These are phyloP conservation scores for Megathymus violae DNA, from an alignment of 1,140 invertebrate genomes.

Conservation along the genomic window DNA sequence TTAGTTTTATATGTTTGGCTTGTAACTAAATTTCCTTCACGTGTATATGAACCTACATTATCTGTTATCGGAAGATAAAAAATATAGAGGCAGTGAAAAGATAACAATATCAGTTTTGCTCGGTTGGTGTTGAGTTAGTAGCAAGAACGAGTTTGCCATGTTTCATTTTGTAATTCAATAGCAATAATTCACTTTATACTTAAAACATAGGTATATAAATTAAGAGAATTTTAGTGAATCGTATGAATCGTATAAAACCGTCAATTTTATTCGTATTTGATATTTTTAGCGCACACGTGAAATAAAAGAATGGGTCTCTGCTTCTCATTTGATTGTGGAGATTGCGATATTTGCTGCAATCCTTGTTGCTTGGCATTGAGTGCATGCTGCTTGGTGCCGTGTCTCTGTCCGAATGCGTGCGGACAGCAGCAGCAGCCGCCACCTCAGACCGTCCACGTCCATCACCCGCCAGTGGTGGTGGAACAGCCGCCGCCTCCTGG, in stretches of 20 bases:
- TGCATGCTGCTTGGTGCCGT: conserved; percentile 72
- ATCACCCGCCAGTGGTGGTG: conserved; percentile 63
- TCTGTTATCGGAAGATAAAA: background rate
- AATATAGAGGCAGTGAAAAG: no score
- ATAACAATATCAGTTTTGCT: no score
- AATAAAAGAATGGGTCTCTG: conserved; percentile 71
- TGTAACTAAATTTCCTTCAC: no score
- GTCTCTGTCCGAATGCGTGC: conserved; percentile 73
- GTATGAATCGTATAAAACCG: no score
- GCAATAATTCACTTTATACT: no score
- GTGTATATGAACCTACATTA: no score
- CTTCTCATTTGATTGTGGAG: conserved; percentile 74
- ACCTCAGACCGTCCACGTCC: conserved; percentile 60
- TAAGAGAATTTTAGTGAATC: no score
- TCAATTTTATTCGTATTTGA: conserved; percentile 35
- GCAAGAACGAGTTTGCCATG: no score
- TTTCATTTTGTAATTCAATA: no score
- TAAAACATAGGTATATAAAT: no score
- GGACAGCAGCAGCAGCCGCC: conserved; percentile 65
- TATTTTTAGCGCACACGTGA: conserved; percentile 60
- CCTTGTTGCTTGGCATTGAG: conserved; percentile 74
- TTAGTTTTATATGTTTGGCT: no score
- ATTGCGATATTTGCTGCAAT: conserved; percentile 66
- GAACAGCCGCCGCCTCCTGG: conserved; percentile 57
- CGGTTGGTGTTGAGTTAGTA: no score